Percentiles rank a stretch among this genome's conserved stretches.
phyloP scores from a whole-genome alignment of 2,797 vertebrate species.

The Anolis apletophallus region DNA sequence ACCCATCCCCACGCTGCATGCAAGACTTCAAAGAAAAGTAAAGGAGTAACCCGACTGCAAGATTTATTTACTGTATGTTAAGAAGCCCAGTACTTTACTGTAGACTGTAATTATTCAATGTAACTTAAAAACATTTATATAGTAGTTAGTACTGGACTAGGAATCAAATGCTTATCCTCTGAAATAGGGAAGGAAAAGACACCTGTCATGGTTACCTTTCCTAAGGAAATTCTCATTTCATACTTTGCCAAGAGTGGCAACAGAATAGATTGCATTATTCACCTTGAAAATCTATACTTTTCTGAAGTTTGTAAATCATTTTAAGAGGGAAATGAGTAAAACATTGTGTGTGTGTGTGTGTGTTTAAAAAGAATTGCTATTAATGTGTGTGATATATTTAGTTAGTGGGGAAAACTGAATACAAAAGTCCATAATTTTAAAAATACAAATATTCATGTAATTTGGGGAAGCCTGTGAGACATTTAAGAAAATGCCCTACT shows the following conservation, averaged over 20 bases:
- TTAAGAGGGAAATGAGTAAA: not conserved
- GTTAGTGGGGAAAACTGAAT: not conserved
- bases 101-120: constrained; percentile 56
- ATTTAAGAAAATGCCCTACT: too few relatives aligned
- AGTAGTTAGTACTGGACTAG: constrained; percentile 54
- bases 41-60: constrained; percentile 56
- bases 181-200: not conserved
- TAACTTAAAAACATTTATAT: constrained; percentile 52
- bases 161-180: not conserved
- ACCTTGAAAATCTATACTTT: not conserved
- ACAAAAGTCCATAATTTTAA: not conserved
- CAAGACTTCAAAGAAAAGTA: constrained; percentile 74
- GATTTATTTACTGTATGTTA: constrained; percentile 75
- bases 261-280: not conserved
- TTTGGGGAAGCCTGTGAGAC: too few relatives aligned
- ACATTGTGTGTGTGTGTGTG: not conserved
- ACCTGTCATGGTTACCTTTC: not conserved
- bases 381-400: not conserved
- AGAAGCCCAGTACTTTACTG: constrained; percentile 69
- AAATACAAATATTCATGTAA: not conserved
- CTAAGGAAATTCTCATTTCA: not conserved
- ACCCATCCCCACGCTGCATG: constrained; percentile 43
- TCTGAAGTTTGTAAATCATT: not conserved
- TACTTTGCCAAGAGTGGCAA: not conserved
- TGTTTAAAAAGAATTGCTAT: not conserved